Conservation (phyloP, 1,140 invertebrate species). For the Copidosoma floridanum region DNA sequence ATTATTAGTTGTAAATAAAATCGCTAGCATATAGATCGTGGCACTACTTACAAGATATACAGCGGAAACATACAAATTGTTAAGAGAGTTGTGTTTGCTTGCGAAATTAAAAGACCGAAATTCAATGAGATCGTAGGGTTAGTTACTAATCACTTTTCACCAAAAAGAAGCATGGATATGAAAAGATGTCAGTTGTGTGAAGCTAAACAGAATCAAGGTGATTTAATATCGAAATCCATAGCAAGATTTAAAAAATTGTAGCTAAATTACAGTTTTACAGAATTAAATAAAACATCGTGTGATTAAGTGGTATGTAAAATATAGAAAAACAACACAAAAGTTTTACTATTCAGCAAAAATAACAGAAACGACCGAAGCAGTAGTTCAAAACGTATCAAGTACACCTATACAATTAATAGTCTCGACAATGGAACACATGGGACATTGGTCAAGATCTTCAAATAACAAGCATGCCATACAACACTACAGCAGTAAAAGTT, state of each 20-base stretch:
- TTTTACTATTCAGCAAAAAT: conserved; percentile 7
- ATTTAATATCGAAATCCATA: conserved; percentile 33
- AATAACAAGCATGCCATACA: no score
- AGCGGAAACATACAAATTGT: conserved; percentile 35
- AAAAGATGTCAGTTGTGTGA: conserved; percentile 39
- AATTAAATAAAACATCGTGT: conserved; percentile 11
- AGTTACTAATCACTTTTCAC: conserved; percentile 34
- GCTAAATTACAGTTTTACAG: conserved; percentile 23
- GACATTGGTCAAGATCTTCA: no score
- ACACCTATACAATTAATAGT: no score
- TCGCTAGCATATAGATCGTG: conserved; percentile 28
- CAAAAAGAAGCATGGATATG: conserved; percentile 35
- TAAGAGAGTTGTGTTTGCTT: conserved; percentile 36
- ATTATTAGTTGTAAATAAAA: conserved; percentile 36
- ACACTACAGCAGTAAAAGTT: no score
- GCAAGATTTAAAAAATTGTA: conserved; percentile 36
- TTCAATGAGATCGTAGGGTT: conserved; percentile 29
- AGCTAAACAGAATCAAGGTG: conserved; percentile 31
- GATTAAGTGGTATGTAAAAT: conserved; percentile 14
- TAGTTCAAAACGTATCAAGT: background rate
- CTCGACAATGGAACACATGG: no score
- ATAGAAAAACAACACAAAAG: conserved; percentile 3
- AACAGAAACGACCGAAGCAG: conserved; percentile 7
- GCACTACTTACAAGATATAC: conserved; percentile 37
- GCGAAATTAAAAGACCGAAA: conserved; percentile 31